Conservation (phyloP, 2,797 vertebrate genomes). For the Prionace glauca region DNA sequence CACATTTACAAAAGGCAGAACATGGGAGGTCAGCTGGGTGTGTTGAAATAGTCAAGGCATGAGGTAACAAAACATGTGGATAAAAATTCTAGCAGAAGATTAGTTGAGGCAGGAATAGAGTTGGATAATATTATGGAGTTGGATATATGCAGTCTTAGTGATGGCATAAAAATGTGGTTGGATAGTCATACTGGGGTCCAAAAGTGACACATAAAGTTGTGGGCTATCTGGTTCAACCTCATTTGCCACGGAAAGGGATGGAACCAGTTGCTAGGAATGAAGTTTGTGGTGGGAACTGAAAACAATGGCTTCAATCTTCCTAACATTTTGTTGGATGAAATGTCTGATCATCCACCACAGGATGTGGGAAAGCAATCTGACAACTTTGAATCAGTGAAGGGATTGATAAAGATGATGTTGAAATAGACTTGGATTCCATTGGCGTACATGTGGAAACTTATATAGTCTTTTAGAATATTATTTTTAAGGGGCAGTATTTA, state of each 20-base stretch:
- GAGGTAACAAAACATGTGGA: no score
- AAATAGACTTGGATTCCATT: not conserved
- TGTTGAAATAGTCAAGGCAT: not conserved
- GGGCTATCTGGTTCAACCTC: not conserved
- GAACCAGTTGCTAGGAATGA: not conserved
- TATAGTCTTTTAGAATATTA: not conserved
- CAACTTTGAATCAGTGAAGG: not conserved
- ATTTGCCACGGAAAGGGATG: not conserved
- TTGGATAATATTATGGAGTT: not conserved
- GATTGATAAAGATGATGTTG: not conserved
- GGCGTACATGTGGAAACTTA: not conserved
- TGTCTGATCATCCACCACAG: not conserved
- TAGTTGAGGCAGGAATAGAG: not conserved
- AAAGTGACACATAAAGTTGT: not conserved
- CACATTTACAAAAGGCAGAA: not conserved
- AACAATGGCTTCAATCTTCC: no score
- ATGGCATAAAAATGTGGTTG: not conserved
- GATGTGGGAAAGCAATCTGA: not conserved
- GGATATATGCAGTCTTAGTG: not conserved
- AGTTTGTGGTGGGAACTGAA: not conserved
- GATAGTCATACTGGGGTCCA: not conserved
- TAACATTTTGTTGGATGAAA: not conserved
- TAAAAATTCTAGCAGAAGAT: not conserved
- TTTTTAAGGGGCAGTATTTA: not conserved
- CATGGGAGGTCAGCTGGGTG: not conserved